Evolutionary conservation across 2,113 vertebrate species (phyloP), one percentile per base, ranked within the genome.

Genomic region (Naja naja): DNA sequence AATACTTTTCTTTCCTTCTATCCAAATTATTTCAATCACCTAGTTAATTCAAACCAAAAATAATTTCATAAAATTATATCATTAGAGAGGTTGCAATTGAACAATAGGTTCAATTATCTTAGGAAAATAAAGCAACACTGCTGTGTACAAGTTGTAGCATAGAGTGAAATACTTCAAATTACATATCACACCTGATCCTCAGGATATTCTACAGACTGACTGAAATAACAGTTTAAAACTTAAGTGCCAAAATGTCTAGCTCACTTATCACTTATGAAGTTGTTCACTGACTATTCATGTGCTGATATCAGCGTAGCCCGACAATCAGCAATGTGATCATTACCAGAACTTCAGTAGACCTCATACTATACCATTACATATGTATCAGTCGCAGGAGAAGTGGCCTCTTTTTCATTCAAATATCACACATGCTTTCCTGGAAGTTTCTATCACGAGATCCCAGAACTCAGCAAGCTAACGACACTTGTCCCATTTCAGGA

Each of bases 271-370:
- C 92, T 85, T 90, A 88, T 94, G 94, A 96, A 95, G 96, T 95
- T 96, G 97, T 91, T 97, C 52, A 97, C 96, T 97, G 94, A 97
- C 96, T 93, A 94, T 1, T 56, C 27, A 81, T 5, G 91, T 88
- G 88, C 93, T 93, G 93, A 89, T 93, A 92, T 2, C 87, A 96
- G 87, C 54, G n/a, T 0, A 89, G 92, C 91, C 94, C 94, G 58
- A 85, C 3, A 69, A n/a, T 69, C 60, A 55, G 93, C 45, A 39
- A 4, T 0, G 23, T 0, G 16, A 6, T 1, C 89, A 69, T 86
- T 58, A 52, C 88, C 47, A 12, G 0, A 0, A 94, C 92, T 89
- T 93, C 27, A 1, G 56, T 34, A 90, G 53, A 74, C 14, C 88
- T 85, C 45, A 85, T 47, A 30, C 30, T 69, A 25, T n/a, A 64